Conservation (phyloP, 2,888 invertebrate genomes). For the Quadriops clusia region DNA sequence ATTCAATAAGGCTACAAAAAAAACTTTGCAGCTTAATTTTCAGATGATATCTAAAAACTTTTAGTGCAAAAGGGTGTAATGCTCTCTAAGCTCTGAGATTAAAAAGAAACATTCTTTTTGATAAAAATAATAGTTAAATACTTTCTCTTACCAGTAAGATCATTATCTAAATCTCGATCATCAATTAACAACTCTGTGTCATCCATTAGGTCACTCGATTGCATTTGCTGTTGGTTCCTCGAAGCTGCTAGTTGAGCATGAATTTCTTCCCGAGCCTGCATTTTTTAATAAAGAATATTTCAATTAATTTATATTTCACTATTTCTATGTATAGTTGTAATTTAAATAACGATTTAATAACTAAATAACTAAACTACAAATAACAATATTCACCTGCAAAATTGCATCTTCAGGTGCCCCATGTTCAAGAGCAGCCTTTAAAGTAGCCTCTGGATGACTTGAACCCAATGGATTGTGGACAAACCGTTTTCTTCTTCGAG, state of each 20-base stretch:
- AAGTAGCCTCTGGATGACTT: slow-evolving; percentile 82
- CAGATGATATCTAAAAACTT: too few relatives aligned
- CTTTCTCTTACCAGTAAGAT: slow-evolving; percentile 56
- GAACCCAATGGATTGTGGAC: slow-evolving; percentile 91
- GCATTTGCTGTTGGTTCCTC: slow-evolving; percentile 61
- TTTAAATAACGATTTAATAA: slow-evolving; percentile 1
- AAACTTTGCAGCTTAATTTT: too few relatives aligned
- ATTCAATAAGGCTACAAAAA: too few relatives aligned
- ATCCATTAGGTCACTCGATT: slow-evolving; percentile 74
- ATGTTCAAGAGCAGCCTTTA: slow-evolving; percentile 71
- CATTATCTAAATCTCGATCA: slow-evolving; percentile 78
- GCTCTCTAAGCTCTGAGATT: too few relatives aligned
- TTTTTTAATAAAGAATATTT: slow-evolving; percentile 7
- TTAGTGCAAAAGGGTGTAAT: too few relatives aligned
- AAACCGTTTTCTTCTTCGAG: slow-evolving; percentile 84
- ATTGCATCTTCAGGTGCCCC: slow-evolving; percentile 87
- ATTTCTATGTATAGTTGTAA: neutral
- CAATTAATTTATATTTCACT: slow-evolving; percentile 7
- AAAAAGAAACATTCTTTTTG: neutral
- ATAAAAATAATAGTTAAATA: too few relatives aligned
- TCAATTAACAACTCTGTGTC: slow-evolving; percentile 88
- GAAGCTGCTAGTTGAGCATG: slow-evolving; percentile 81
- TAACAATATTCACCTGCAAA: slow-evolving; percentile 48
- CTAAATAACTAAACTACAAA: neutral
- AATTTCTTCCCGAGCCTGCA: slow-evolving; percentile 80